Base-by-base conservation (phyloP, 1,140 invertebrate species). In the Panulirus ornatus region DNA sequence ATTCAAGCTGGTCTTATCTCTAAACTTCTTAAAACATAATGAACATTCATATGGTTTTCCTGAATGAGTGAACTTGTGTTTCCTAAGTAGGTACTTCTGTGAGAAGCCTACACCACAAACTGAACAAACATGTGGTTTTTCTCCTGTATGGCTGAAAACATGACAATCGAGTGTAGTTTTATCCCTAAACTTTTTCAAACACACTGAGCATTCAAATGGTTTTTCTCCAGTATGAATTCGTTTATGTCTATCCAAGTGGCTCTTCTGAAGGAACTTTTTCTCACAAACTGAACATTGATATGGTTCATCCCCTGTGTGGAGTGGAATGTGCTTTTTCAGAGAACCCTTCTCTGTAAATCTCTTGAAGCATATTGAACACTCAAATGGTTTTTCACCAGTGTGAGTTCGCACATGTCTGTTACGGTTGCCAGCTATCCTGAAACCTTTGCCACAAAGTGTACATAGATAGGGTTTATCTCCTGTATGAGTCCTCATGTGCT, bases 191-290 rank as follows among this genome's bases (percentile, higher is more conserved):
- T 8, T n/a, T 44, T 36, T 66, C 40, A 27, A n/a, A 70, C 82
- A 84, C 14, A 38, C 38, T n/a, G 54, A 19, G 40, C 82, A 84
- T 66, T 70, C 30, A 40, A 70, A 66, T 42, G 27, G 16, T 63
- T 44, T 71, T 42, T 38, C 66, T 38, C 54, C 82, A n/a, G 82
- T 54, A 42, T 84, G 82, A 66, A 27, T 70, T 40, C n/a, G 82
- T 27, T 38, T 40, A 66, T 84, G 82, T 38, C 54, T 84, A 14
- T 71, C 40, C n/a, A 71, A 16, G 36, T 84, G 11, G n/a, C n/a
- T 38, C 70, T 84, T 84, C n/a, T 27, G 58, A 66, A 40, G 38
- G 6, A 70, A 44, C 22, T 30, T 70, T 44, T 40, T 66, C n/a
- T 34, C 63, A 84, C 82, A 84, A 54, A 66, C 36, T 2, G 16